phyloP scores from a whole-genome alignment of 23 tunicate genomes.

The Corella eumyota region DNA sequence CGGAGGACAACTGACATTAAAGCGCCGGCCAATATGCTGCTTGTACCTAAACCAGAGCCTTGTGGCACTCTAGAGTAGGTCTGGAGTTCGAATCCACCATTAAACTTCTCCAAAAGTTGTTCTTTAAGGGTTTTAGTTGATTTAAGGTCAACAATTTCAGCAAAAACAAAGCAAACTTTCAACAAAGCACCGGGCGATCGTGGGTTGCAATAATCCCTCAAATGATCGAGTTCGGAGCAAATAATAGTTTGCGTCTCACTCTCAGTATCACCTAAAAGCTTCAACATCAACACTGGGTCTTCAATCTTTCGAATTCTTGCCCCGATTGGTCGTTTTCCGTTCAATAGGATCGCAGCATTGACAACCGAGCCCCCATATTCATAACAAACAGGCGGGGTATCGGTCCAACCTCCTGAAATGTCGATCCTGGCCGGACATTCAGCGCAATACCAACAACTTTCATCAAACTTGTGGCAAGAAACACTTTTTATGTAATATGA shows the following conservation, averaged over 20 bases:
- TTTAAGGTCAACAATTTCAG: slow-evolving; percentile 24
- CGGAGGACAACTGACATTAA: slow-evolving; percentile 24
- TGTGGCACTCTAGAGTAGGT: slow-evolving; percentile 78
- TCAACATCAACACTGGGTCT: slow-evolving; percentile 30
- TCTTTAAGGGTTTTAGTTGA: slow-evolving; percentile 21
- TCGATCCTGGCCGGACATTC: slow-evolving; percentile 90
- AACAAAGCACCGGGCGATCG: slow-evolving; percentile 73
- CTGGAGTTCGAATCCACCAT: slow-evolving; percentile 74
- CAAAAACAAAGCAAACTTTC: slow-evolving; percentile 67
- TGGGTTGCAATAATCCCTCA: slow-evolving; percentile 57
- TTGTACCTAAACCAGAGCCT: slow-evolving; percentile 88
- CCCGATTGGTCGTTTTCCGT: slow-evolving; percentile 82
- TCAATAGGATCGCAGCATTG: slow-evolving; percentile 54
- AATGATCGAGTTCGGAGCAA: slow-evolving; percentile 13
- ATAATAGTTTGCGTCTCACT: slow-evolving; percentile 18
- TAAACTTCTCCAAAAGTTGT: slow-evolving; percentile 25
- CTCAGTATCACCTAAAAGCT: slow-evolving; percentile 19
- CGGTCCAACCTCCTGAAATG: slow-evolving; percentile 87
- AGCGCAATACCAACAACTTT: slow-evolving; percentile 42
- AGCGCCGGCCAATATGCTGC: slow-evolving; percentile 90
- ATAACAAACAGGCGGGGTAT: slow-evolving; percentile 90
- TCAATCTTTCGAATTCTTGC: slow-evolving; percentile 51
- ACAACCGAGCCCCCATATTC: slow-evolving; percentile 83
- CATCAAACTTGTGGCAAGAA: background rate
- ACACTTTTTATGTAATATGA: slow-evolving; percentile 24